Percentiles rank a stretch among this genome's conserved stretches.
These are phyloP conservation scores for Leucoma salicis DNA, from an alignment of 2,888 invertebrate species.

Conservation along the genomic window DNA sequence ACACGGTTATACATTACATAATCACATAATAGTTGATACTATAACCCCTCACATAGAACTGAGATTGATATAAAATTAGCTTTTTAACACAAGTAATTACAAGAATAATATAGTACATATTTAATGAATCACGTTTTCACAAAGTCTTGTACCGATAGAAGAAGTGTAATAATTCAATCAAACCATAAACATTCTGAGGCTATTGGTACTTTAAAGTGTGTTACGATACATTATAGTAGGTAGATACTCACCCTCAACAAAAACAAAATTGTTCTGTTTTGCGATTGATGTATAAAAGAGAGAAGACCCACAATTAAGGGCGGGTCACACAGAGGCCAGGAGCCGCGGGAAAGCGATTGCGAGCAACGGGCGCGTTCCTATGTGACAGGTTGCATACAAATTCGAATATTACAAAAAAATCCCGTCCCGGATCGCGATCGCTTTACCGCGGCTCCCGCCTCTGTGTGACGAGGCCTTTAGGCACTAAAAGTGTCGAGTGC, in stretches of 20 bases:
- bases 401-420: too few relatives aligned
- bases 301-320: too few relatives aligned
- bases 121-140: slow-evolving; percentile 17
- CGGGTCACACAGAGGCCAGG: too few relatives aligned
- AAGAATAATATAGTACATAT: slow-evolving; percentile 18
- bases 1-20: not conserved
- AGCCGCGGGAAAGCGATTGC: too few relatives aligned
- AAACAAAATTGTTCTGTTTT: slow-evolving; percentile 2
- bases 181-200: slow-evolving; percentile 29
- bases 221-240: slow-evolving; percentile 28
- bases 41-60: not conserved
- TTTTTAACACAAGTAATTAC: not conserved
- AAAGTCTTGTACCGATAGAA: slow-evolving; percentile 15
- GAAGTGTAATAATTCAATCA: slow-evolving; percentile 38
- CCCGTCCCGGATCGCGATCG: too few relatives aligned
- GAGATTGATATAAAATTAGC: not conserved
- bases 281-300: not conserved
- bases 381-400: too few relatives aligned
- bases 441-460: too few relatives aligned
- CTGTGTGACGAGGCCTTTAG: too few relatives aligned
- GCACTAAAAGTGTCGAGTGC: too few relatives aligned
- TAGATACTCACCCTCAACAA: slow-evolving; percentile 12
- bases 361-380: too few relatives aligned
- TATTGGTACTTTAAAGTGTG: slow-evolving; percentile 23
- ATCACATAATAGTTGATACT: not conserved